Evolutionary conservation across 2,113 vertebrate species (phyloP).

Genomic region (Gallinago undulata): DNA sequence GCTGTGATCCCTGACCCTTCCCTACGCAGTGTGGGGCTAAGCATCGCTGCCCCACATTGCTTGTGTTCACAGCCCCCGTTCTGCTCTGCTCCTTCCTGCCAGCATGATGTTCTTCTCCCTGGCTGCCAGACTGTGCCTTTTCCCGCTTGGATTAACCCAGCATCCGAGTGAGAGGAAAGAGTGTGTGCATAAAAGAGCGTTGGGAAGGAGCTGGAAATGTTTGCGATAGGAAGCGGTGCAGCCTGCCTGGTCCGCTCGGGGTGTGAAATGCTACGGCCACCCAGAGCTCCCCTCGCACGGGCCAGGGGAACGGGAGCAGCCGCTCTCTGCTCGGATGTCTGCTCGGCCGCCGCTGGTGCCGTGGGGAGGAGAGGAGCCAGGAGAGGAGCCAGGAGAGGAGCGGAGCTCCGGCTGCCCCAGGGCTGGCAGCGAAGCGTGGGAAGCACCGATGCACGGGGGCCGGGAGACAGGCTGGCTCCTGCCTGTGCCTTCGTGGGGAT

Average conservation of each 20-base stretch:
- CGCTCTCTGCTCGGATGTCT: not conserved
- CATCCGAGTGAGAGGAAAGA: not conserved
- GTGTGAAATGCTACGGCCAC: accelerated
- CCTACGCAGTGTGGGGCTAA: accelerated
- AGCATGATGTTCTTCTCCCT: not conserved
- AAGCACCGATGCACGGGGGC: not conserved
- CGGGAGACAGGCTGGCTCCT: not conserved
- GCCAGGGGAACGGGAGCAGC: not conserved
- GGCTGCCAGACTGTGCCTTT: not conserved
- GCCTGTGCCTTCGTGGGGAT: not conserved
- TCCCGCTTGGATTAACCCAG: not conserved
- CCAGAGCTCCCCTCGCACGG: not conserved
- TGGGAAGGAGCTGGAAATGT: not conserved
- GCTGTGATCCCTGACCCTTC: not conserved
- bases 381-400: not conserved
- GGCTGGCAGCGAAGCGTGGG: not conserved
- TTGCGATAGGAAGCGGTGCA: not conserved
- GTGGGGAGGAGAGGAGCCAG: not conserved
- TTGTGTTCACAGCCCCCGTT: not conserved
- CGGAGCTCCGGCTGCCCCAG: accelerated
- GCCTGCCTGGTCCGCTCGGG: not conserved
- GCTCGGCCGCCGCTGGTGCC: not conserved
- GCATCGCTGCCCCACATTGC: not conserved
- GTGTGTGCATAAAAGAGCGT: accelerated
- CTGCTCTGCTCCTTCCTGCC: not conserved